These are phyloP conservation scores for Rhinichthys klamathensis DNA, from an alignment of 2,113 vertebrate genomes.

Conservation along the genomic window DNA sequence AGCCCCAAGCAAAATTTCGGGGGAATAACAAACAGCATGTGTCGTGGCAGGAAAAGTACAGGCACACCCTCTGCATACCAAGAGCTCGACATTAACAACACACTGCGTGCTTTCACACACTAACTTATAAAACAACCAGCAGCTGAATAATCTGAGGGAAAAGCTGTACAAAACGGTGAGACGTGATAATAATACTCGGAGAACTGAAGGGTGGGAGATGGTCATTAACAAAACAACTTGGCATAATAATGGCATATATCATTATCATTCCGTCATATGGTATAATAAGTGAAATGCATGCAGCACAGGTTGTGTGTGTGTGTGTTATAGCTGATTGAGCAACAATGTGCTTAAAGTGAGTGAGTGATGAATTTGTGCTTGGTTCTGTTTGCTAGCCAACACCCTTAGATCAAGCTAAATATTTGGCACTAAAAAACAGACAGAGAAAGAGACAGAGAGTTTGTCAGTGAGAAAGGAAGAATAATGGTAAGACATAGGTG, in stretches of 20 bases:
- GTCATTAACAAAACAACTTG: not conserved
- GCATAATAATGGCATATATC: too few relatives aligned
- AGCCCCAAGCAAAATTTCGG: conserved; percentile 24
- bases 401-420: conserved; percentile 42
- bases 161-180: not conserved
- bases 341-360: not conserved
- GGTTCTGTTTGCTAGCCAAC: conserved; percentile 59
- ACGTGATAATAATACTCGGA: not conserved
- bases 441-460: not conserved
- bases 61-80: conserved; percentile 73
- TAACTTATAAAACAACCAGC: not conserved
- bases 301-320: not conserved
- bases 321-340: not conserved
- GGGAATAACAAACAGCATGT: conserved; percentile 56
- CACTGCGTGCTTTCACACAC: not conserved
- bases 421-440: not conserved
- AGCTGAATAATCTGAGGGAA: not conserved
- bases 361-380: conserved; percentile 35
- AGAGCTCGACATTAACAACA: conserved; percentile 28
- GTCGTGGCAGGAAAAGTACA: conserved; percentile 62
- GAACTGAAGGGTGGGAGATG: not conserved
- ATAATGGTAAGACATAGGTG: not conserved
- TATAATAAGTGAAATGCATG: not conserved
- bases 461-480: not conserved
- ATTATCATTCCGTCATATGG: not conserved